Conservation (phyloP, 2,113 vertebrate genomes). For the Ahaetulla prasina region DNA sequence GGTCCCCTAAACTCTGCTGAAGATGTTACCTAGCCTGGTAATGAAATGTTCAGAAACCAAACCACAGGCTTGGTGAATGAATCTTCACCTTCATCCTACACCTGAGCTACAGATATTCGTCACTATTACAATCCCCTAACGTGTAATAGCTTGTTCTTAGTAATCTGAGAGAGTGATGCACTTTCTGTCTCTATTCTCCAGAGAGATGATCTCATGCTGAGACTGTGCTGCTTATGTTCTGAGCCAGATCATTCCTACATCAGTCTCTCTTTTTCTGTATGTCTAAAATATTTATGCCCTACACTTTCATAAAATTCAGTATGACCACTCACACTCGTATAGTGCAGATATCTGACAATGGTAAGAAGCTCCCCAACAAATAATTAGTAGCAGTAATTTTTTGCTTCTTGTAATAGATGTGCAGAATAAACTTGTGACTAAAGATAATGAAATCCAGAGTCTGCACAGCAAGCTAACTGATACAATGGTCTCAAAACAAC, state of each 20-base stretch:
- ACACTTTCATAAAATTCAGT: background rate
- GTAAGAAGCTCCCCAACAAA: background rate
- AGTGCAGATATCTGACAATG: background rate
- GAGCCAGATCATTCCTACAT: background rate
- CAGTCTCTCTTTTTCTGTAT: too few species aligned
- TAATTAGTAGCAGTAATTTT: background rate
- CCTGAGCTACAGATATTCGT: too few species aligned
- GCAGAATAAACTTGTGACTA: constrained; percentile 84
- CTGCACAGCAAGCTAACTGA: constrained; percentile 90
- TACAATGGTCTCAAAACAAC: constrained; percentile 87
- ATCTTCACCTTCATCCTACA: too few species aligned
- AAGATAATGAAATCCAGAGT: constrained; percentile 91
- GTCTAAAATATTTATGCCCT: background rate
- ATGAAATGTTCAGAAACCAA: too few species aligned
- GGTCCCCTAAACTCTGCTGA: too few species aligned
- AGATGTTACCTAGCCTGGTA: too few species aligned
- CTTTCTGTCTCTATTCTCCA: background rate
- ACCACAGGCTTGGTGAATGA: too few species aligned
- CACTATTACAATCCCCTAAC: background rate
- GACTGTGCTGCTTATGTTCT: background rate
- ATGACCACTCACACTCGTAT: background rate
- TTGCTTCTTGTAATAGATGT: constrained; percentile 75
- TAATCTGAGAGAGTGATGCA: background rate
- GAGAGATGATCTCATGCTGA: background rate
- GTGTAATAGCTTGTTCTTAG: background rate